These are phyloP conservation scores for Serinus canaria DNA, from an alignment of 2,113 vertebrate species.

Conservation along the genomic window DNA sequence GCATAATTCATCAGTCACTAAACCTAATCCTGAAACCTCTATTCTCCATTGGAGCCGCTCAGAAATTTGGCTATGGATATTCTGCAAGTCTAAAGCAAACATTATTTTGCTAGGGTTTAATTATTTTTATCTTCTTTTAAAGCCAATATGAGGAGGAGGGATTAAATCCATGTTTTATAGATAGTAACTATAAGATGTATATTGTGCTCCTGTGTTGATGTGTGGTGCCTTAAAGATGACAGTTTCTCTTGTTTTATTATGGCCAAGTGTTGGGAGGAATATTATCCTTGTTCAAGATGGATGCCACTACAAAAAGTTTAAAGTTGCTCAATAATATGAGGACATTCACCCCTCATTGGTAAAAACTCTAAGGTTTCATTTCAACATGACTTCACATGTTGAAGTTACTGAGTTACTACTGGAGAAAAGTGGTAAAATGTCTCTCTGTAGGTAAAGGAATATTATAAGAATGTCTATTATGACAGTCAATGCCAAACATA, in stretches of 20 bases:
- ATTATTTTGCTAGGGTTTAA: background rate
- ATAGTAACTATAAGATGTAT: background rate
- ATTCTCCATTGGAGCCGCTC: background rate
- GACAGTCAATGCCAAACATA: background rate
- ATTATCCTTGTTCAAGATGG: background rate
- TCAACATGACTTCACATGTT: background rate
- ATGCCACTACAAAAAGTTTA: background rate
- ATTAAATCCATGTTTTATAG: background rate
- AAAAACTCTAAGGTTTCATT: background rate
- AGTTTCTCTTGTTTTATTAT: background rate
- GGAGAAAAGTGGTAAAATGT: background rate
- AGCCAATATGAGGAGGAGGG: background rate
- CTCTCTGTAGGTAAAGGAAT: background rate
- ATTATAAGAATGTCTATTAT: background rate
- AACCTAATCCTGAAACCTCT: background rate
- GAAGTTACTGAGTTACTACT: background rate
- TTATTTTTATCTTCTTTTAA: background rate
- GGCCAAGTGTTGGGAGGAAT: background rate
- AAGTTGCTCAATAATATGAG: background rate
- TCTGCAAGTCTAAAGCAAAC: background rate
- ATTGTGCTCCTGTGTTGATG: background rate
- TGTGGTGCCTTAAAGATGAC: background rate
- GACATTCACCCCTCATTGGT: accelerated
- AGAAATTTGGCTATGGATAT: background rate
- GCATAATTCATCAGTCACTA: background rate